Percentiles rank a stretch among this genome's conserved stretches.
Conservation (phyloP, 2,888 invertebrate genomes). For the Dendrolimus pini region DNA sequence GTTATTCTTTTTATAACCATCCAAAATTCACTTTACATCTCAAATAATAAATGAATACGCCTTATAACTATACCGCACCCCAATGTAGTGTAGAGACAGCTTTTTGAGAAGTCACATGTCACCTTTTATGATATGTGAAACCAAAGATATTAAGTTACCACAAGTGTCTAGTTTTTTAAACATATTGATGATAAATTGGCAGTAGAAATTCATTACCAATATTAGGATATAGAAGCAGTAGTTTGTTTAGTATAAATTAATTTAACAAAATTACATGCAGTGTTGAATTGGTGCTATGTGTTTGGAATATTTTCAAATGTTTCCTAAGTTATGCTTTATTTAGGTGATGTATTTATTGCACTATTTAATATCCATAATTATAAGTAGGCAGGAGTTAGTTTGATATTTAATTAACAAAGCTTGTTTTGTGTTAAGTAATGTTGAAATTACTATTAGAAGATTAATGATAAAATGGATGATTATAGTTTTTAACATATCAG, state of each 20-base stretch:
- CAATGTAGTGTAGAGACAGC: slow-evolving; percentile 25
- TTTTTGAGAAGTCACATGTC: slow-evolving; percentile 41
- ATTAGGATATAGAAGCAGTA: slow-evolving; percentile 1
- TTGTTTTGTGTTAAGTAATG: no score
- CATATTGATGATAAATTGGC: not conserved
- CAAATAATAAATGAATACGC: no score
- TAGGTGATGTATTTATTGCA: not conserved
- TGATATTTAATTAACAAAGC: no score
- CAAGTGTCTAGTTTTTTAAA: slow-evolving; percentile 8
- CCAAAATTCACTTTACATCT: no score
- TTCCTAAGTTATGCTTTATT: not conserved
- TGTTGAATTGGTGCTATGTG: slow-evolving; percentile 62
- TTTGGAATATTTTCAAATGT: slow-evolving; percentile 1
- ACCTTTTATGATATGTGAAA: slow-evolving; percentile 39
- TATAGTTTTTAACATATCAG: slow-evolving; percentile 27
- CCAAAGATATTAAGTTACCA: slow-evolving; percentile 32
- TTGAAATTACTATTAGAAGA: no score
- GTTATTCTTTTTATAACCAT: no score
- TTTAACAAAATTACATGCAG: slow-evolving; percentile 12
- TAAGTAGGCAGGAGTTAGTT: not conserved
- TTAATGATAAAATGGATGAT: no score
- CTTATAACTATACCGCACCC: no score
- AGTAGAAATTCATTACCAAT: not conserved
- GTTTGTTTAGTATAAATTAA: slow-evolving; percentile 2
- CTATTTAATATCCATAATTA: not conserved